Evolutionary conservation across 2,113 vertebrate genomes (phyloP).

Genomic region (Poeciliopsis prolifica): DNA sequence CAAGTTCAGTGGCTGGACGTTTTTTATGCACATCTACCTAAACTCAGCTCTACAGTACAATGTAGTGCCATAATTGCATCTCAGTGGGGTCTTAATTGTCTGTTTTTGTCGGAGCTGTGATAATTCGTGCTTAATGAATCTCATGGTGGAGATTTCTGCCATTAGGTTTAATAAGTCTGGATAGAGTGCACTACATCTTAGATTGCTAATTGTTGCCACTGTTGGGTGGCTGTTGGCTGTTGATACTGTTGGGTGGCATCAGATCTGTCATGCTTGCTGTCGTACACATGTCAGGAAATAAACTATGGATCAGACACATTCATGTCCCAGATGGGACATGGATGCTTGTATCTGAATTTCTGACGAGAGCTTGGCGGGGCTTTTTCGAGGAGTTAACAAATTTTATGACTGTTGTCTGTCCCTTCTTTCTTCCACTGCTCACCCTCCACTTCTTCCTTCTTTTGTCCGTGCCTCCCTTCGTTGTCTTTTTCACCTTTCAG

Average conservation of each 20-base stretch:
- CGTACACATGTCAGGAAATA: neutral
- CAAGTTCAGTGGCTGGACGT: slow-evolving; percentile 13
- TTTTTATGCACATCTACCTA: slow-evolving; percentile 23
- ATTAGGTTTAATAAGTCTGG: slow-evolving; percentile 47
- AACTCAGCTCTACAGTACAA: slow-evolving; percentile 12
- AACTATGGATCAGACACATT: slow-evolving; percentile 1
- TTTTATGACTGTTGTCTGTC: neutral
- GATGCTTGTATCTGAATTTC: slow-evolving; percentile 7
- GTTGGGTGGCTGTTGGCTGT: neutral
- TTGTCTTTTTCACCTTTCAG: no score
- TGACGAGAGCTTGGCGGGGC: slow-evolving; percentile 15
- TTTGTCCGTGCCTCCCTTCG: no score
- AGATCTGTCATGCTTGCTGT: neutral
- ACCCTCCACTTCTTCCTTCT: neutral
- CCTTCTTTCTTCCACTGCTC: neutral
- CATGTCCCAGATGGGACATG: slow-evolving; percentile 7
- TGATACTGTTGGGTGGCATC: slow-evolving; percentile 6
- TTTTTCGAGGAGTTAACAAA: neutral
- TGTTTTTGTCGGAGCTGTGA: slow-evolving; percentile 33
- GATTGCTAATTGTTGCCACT: slow-evolving; percentile 37
- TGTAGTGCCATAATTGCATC: slow-evolving; percentile 49
- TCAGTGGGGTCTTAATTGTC: slow-evolving; percentile 57
- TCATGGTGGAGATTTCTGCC: slow-evolving; percentile 47
- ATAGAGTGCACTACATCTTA: slow-evolving; percentile 29
- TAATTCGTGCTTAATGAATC: slow-evolving; percentile 57